Base-by-base conservation (phyloP, 2,113 vertebrate genomes). In the Epinephelus moara region DNA sequence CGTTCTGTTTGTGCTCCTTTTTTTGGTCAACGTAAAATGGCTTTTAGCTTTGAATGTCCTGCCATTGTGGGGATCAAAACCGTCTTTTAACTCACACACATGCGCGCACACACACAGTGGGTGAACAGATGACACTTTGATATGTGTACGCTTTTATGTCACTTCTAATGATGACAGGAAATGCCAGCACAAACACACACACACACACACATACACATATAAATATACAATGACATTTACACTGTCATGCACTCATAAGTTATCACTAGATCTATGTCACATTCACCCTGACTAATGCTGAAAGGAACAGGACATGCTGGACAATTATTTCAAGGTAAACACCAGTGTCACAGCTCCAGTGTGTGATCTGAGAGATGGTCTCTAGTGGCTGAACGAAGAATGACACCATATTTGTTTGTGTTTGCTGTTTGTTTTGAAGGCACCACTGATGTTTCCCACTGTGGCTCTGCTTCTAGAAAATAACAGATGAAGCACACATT, bases 61-160 rank as follows among this genome's bases (percentile, higher is more conserved):
- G 60, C 85, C 69, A 79, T 60, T 42, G n/a, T 66, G 52, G 50
- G 76, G 83, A 91, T 91, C 80, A 89, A 90, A 91, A 91, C 78
- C 27, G 8, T 79, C 86, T 90, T 90, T 90, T 72, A 90, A 89
- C 73, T 78, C 27, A 23, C 70, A 80, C 67, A 85, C 45, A 63
- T 60, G 82, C 37, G 57, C 45, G 62, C 25, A 27, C 71, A 25
- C 62, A 57, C 83, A 66, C 75, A 80, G 69, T 57, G 71, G 60
- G 64, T 60, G 84, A 86, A 72, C 88, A 93, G 88, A 86, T 79
- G 88, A 93, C 72, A 78, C 88, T 92, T 93, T 92, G 87, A 94
- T 90, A 85, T 84, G 61, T 40, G 66, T n/a, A 70, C 60, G 79
- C 85, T 91, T 92, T 93, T 80, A 92, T 92, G 76, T 80, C 74